phyloP scores from a whole-genome alignment of 2,888 invertebrate species.

The Plagiodera versicolora region DNA sequence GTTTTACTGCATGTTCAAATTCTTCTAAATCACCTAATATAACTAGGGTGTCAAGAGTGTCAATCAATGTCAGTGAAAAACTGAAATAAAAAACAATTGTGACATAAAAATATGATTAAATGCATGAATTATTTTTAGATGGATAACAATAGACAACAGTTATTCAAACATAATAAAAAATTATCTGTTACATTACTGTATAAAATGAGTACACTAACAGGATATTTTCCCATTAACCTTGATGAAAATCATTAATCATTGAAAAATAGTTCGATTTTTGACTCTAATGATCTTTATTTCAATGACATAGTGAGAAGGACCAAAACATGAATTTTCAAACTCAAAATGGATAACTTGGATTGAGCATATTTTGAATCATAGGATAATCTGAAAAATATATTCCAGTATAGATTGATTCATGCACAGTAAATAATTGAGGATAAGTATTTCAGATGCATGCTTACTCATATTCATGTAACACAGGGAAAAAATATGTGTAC shows the following conservation, averaged over 20 bases:
- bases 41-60: slow-evolving; percentile 90
- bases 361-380: no score
- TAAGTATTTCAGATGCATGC: no score
- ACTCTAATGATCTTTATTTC: no score
- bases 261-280: no score
- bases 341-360: no score
- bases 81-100: slow-evolving; percentile 62
- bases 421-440: no score
- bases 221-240: not conserved
- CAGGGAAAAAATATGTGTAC: slow-evolving; percentile 50
- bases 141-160: not conserved
- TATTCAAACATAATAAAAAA: not conserved
- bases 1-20: slow-evolving; percentile 88
- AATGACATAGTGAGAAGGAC: not conserved
- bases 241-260: not conserved
- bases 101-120: not conserved
- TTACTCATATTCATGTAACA: not conserved
- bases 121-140: not conserved
- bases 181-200: not conserved
- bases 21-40: slow-evolving; percentile 90
- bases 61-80: slow-evolving; percentile 94
- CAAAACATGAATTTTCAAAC: not conserved
- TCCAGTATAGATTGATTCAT: no score
- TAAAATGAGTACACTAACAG: not conserved
- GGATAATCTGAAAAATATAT: no score